Evolutionary conservation across 2,797 vertebrate genomes (phyloP).

Genomic region (Clarias pachynema): DNA sequence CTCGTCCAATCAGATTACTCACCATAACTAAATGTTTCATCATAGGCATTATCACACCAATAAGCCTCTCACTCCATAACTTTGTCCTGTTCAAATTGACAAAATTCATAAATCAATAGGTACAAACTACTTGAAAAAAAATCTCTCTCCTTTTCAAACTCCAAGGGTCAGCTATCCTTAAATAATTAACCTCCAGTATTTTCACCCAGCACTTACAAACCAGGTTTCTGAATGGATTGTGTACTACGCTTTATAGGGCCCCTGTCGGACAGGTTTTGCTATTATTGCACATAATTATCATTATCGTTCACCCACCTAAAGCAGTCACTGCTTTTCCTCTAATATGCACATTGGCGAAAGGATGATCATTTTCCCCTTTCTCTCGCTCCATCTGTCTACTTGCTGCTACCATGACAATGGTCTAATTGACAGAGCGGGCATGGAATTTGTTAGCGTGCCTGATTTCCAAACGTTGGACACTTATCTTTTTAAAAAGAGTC

Average conservation of each 20-base stretch:
- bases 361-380: neutral
- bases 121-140: neutral
- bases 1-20: too few species aligned
- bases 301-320: neutral
- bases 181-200: neutral
- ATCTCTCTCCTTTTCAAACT: neutral
- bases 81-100: neutral
- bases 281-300: neutral
- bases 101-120: neutral
- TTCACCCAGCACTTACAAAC: too few species aligned
- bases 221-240: neutral
- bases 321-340: too few species aligned
- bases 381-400: neutral
- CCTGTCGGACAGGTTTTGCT: neutral
- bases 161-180: neutral
- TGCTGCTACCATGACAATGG: constrained; percentile 15
- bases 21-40: too few species aligned
- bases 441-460: neutral
- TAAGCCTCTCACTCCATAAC: neutral
- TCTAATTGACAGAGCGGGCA: neutral
- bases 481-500: neutral
- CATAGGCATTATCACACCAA: neutral
- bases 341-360: neutral
- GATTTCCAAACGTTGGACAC: neutral
- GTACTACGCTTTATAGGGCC: neutral